Base-by-base conservation (phyloP, 2,113 vertebrate species). In the Acanthochromis polyacanthus region DNA sequence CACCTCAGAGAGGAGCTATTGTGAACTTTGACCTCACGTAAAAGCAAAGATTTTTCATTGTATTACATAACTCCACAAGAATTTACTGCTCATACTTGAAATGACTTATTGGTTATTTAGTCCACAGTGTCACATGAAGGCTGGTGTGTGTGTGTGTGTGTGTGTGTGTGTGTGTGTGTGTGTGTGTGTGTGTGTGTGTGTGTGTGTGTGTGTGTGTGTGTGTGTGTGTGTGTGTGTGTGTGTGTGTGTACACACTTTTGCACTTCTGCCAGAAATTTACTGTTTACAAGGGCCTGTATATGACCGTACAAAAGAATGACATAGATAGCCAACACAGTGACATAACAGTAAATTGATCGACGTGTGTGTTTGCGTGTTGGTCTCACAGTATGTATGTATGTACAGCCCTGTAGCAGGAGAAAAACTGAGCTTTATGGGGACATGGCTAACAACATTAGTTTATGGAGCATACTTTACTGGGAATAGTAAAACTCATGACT, bases 391-490 rank as follows among this genome's bases (percentile, higher is more conserved):
- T 50, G 43, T 57, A 51, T 77, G 51, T 75, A 36, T 36, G 32
- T 36, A 9, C 32, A 9, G 32, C 7, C 32, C 20, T 66, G 22
- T 71, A 40, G 75, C 45, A 12, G 45, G 45, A 25, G 65, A 30
- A 65, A 82, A 85, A 81, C 14, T 16, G n/a, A 56, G 50, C 3
- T 88, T 93, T 89, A 91, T 78, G 48, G 61, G 68, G 64, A 89
- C 75, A 74, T 55, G 71, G 81, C 58, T 74, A 75, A 82, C 78
- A 87, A 70, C 80, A 83, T 67, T 66, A 67, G 55, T 89, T 87
- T 90, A 85, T 78, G 58, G 74, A 72, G 71, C 71, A 56, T 85
- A 77, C 70, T 88, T 92, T 85, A 91, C 78, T 71, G 45, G 85
- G 32, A 77, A 78, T 51, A 25, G 63, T 91, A 91, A 92, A 92